Base-by-base conservation (phyloP, 1,140 invertebrate genomes). In the Aphelinus certus region DNA sequence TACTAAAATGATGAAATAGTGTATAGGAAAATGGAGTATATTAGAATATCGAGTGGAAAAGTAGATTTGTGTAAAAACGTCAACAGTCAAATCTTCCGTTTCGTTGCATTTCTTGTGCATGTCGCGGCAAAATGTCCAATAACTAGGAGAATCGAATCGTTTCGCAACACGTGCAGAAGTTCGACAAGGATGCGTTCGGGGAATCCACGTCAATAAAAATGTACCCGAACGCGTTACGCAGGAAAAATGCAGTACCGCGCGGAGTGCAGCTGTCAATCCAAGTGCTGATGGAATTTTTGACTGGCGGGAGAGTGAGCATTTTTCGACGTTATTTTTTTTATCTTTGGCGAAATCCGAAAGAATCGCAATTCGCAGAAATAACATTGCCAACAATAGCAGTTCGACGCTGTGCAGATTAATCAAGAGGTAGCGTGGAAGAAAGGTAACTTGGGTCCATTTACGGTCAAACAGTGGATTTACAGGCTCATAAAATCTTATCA, bases 141-240 rank as follows among this genome's bases (percentile, higher is more conserved):
- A 51, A 26, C 26, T 5, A 56, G 43, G 9, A 69, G 60, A 60
- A 69, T 69, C 67, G 57, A 69, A 69, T 69, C 1, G 46, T 26
- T 69, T 60, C 47, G 47, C 56, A 3, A n/a, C 5, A 43, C 51
- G 65, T 45, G 45, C 48, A 68, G 56, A 68, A 43, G 65, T 9
- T 43, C 53, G 53, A 49, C 48, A 57, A 9, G 47, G 45, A 47
- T 46, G 55, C 53, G 60, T 60, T 49, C 26, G 26, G 67, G 56
- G 60, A 69, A 69, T 69, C 55, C 47, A 60, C 47, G 67, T 60
- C 67, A 60, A 60, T 69, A 60, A 58, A 69, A 67, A 7, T 67
- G 65, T 67, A 56, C n/a, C 42, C 3, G 26, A 43, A 67, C 65
- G 65, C 47, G 65, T 43, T 57, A 56, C 65, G 53, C 7, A 43